Evolutionary conservation across 2,888 invertebrate species (phyloP).

Genomic region (Caenorhabditis sp.): DNA sequence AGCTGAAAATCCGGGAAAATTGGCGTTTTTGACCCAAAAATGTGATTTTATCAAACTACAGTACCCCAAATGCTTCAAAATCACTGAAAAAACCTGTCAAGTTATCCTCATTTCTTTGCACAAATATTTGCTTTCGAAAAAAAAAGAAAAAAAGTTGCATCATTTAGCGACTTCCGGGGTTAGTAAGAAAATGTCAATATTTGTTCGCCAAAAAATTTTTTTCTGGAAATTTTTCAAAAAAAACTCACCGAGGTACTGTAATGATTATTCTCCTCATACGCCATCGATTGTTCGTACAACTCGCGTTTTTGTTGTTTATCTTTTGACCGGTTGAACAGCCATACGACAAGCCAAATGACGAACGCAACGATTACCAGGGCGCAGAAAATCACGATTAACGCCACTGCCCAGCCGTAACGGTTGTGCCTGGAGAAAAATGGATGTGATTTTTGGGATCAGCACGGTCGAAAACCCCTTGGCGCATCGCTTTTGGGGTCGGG

Average conservation of each 20-base stretch:
- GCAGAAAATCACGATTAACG: conserved; percentile 59
- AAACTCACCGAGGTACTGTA: conserved; percentile 19
- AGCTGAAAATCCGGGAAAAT: conserved; percentile 13
- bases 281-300: conserved; percentile 28
- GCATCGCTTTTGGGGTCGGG: not conserved
- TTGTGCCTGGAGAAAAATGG: conserved; percentile 46
- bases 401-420: conserved; percentile 58
- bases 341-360: conserved; percentile 51
- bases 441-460: not conserved
- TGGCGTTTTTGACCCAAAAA: not conserved
- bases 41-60: not conserved
- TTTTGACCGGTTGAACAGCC: conserved; percentile 54
- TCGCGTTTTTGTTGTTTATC: conserved; percentile 48
- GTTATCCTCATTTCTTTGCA: not conserved
- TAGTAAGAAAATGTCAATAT: not conserved
- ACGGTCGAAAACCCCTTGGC: not conserved
- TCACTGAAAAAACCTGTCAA: not conserved
- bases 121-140: conserved; percentile 13
- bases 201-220: not conserved
- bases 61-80: not conserved
- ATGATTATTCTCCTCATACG: conserved; percentile 38
- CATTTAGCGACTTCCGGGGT: not conserved
- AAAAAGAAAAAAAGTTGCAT: not conserved
- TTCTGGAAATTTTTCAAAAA: not conserved
- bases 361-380: conserved; percentile 51